phyloP scores from a whole-genome alignment of 2,888 invertebrate genomes.

The Priocnemis perturbator region DNA sequence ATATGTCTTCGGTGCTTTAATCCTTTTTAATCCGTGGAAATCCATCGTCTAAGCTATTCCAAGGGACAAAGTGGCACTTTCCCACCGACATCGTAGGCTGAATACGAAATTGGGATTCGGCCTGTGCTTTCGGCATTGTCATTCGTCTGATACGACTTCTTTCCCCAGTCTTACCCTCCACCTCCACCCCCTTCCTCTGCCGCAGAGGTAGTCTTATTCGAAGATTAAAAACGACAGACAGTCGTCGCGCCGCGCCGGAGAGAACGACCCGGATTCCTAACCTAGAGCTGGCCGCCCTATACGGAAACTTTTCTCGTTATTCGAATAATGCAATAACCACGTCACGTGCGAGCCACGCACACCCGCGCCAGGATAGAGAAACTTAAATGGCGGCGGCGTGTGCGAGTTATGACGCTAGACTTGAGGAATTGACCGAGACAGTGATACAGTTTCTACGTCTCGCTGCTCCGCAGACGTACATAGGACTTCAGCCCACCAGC shows the following conservation, averaged over 20 bases:
- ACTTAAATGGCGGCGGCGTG: constrained; percentile 32
- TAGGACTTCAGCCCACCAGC: no score
- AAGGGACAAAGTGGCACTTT: no score
- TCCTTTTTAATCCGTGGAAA: no score
- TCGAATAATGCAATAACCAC: constrained; percentile 37
- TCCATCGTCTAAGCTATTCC: no score
- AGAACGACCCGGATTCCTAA: constrained; percentile 31
- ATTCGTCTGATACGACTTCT: constrained; percentile 12
- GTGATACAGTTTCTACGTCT: no score
- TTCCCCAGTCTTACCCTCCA: background rate
- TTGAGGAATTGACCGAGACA: constrained; percentile 15
- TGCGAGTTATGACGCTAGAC: constrained; percentile 8
- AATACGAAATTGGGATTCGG: no score
- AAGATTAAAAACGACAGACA: constrained; percentile 34
- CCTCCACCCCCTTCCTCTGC: background rate
- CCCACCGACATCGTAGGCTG: no score
- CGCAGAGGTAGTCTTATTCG: constrained; percentile 15
- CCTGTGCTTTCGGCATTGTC: background rate
- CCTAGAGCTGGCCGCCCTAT: background rate
- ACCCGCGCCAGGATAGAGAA: constrained; percentile 25
- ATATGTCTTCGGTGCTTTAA: no score
- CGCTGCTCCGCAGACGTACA: no score
- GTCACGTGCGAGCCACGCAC: constrained; percentile 18
- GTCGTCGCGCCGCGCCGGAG: no score
- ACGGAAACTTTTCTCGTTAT: constrained; percentile 47